phyloP scores from a whole-genome alignment of 2,797 vertebrate species.

The Miopithecus talapoin region DNA sequence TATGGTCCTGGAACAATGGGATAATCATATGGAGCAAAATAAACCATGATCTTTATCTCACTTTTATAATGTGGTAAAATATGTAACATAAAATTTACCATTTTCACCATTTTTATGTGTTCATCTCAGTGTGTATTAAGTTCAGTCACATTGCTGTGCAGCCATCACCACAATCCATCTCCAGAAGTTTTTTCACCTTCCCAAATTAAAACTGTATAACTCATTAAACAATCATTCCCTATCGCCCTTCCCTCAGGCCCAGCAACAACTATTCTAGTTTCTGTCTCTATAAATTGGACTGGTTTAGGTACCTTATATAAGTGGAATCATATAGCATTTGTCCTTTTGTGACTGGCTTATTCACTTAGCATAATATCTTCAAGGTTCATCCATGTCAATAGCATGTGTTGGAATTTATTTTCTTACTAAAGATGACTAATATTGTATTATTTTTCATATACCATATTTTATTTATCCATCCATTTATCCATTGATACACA shows the following conservation, averaged over 20 bases:
- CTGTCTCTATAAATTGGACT: neutral
- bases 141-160: neutral
- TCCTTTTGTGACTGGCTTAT: neutral
- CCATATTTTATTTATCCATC: neutral
- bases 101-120: neutral
- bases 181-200: neutral
- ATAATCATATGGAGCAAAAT: neutral
- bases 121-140: neutral
- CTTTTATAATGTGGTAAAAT: neutral
- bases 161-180: neutral
- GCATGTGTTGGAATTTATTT: neutral
- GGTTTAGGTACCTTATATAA: neutral
- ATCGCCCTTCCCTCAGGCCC: neutral
- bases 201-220: neutral
- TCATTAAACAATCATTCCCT: neutral
- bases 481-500: neutral
- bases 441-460: neutral
- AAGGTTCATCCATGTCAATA: neutral
- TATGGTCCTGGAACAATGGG: neutral
- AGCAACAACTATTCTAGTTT: neutral
- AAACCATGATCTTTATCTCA: neutral
- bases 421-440: neutral
- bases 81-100: neutral
- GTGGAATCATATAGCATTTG: neutral
- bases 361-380: neutral